Conservation (phyloP, 1,140 invertebrate genomes). For the Schmidtea mediterranea region DNA sequence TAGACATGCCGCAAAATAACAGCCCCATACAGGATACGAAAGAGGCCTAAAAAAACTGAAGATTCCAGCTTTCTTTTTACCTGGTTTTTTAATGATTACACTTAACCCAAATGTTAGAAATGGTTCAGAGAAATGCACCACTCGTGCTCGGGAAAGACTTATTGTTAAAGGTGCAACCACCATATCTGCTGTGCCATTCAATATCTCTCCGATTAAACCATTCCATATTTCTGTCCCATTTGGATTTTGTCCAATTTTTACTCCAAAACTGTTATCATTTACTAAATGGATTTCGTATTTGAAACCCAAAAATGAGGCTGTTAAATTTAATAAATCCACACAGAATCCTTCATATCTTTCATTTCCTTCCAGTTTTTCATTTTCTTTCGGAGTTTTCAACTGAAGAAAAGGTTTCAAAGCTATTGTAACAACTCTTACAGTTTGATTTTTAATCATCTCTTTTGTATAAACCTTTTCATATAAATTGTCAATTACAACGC, state of each 20-base stretch:
- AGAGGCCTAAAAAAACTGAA: conserved; percentile 73
- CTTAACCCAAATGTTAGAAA: conserved; percentile 15
- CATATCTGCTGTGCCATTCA: conserved; percentile 11
- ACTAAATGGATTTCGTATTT: conserved; percentile 63
- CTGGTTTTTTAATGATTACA: conserved; percentile 15
- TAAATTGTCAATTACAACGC: too few relatives aligned
- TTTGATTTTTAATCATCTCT: too few relatives aligned
- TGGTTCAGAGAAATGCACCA: conserved; percentile 14
- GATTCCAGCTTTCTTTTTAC: conserved; percentile 34
- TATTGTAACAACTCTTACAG: too few relatives aligned
- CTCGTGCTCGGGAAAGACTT: conserved; percentile 11
- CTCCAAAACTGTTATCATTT: conserved; percentile 72
- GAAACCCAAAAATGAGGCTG: conserved; percentile 30
- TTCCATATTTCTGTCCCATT: conserved; percentile 31
- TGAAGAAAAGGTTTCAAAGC: too few relatives aligned
- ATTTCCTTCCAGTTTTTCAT: conserved; percentile 32
- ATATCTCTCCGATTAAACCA: conserved; percentile 7
- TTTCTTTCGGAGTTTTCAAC: neutral
- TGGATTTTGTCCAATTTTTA: conserved; percentile 25
- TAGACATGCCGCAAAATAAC: conserved; percentile 38
- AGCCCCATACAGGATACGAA: conserved; percentile 72
- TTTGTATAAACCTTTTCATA: too few relatives aligned
- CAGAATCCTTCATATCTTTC: conserved; percentile 41
- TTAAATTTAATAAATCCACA: conserved; percentile 14
- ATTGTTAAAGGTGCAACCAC: conserved; percentile 15